phyloP scores from a whole-genome alignment of 2,113 vertebrate genomes.

The Ivindomyrus marchei region DNA sequence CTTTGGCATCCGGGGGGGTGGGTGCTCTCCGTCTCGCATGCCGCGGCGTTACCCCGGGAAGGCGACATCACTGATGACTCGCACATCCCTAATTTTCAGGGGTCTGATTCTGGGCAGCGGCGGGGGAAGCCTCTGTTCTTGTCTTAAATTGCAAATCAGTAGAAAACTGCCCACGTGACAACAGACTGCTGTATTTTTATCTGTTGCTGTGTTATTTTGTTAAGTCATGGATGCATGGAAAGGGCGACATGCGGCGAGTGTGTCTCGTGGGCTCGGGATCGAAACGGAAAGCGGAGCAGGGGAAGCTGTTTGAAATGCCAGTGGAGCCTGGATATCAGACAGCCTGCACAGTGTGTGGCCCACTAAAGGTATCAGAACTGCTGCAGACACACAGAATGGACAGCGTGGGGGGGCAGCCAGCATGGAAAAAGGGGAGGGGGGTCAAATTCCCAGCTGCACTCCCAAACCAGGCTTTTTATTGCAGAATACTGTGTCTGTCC shows the following conservation, averaged over 20 bases:
- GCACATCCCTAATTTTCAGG: neutral
- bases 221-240: neutral
- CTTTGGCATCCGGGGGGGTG: neutral
- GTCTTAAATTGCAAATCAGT: neutral
- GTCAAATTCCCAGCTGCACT: neutral
- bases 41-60: conserved; percentile 1
- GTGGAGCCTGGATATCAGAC: conserved; percentile 61
- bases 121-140: neutral
- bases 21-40: neutral
- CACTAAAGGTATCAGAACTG: conserved; percentile 46
- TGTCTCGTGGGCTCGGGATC: conserved; percentile 31
- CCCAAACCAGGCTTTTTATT: neutral
- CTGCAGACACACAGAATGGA: conserved; percentile 30
- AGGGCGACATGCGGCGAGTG: conserved; percentile 33
- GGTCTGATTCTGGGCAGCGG: neutral
- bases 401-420: neutral
- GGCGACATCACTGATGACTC: neutral
- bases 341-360: conserved; percentile 60
- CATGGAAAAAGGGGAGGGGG: neutral
- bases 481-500: neutral
- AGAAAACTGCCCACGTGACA: neutral
- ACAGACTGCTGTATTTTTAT: neutral
- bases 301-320: conserved; percentile 54
- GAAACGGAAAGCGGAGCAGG: conserved; percentile 31
- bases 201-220: neutral